Percentiles rank a stretch among this genome's conserved stretches.
phyloP scores from a whole-genome alignment of 2,888 invertebrate genomes.

The Stramonita haemastoma region DNA sequence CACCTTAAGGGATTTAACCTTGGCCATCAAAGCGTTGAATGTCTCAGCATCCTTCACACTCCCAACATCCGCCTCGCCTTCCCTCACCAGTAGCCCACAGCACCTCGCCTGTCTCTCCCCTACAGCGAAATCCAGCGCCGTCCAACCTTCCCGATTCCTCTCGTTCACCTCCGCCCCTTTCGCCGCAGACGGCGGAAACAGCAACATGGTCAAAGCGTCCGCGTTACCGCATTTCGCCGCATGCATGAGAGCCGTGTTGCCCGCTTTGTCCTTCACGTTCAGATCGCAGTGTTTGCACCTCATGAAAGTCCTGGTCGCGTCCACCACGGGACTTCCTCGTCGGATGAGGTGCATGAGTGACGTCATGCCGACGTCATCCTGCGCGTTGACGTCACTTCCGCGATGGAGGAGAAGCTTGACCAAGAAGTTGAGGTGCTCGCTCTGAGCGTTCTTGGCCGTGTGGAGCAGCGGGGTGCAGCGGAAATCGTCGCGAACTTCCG shows the following conservation, averaged over 20 bases:
- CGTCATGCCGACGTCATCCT: conserved; percentile 55
- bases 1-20: too few species aligned
- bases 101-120: conserved; percentile 58
- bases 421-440: conserved; percentile 58
- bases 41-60: not conserved
- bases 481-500: conserved; percentile 50
- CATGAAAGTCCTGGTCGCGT: conserved; percentile 56
- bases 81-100: conserved; percentile 52
- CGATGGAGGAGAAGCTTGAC: conserved; percentile 57
- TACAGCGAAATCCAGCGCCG: conserved; percentile 57
- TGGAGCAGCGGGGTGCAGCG: conserved; percentile 58
- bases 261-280: conserved; percentile 54
- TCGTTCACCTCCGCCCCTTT: conserved; percentile 49
- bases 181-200: conserved; percentile 39
- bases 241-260: conserved; percentile 59
- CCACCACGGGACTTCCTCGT: conserved; percentile 55
- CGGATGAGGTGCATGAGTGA: conserved; percentile 61
- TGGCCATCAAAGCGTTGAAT: not conserved
- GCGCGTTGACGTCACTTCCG: conserved; percentile 59
- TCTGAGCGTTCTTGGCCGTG: conserved; percentile 56
- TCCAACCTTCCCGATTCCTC: conserved; percentile 52
- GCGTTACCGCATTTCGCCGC: conserved; percentile 56
- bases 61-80: conserved; percentile 54
- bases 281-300: conserved; percentile 57
- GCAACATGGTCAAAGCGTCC: conserved; percentile 53